Base-by-base conservation (phyloP, 2,113 vertebrate species). In the Numenius arquata region DNA sequence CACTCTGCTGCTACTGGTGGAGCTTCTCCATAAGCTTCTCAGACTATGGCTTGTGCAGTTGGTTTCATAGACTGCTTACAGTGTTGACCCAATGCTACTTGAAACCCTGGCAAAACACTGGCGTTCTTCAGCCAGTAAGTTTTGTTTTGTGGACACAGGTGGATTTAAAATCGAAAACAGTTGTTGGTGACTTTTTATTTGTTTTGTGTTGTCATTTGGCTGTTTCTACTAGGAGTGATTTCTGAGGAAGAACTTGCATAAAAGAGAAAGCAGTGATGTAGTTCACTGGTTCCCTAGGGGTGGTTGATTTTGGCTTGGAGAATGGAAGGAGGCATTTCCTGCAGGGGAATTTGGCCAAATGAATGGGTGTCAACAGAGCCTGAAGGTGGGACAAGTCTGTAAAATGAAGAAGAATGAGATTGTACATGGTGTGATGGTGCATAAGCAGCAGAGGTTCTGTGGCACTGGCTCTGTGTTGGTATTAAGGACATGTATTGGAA, bases 1-100 rank as follows among this genome's bases (percentile, higher is more conserved):
- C 47, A 45, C 0, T 0, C 2, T 1, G 2, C 29, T 70, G 61
- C 50, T 77, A 0, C 26, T 76, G n/a, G 15, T 48, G 29, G 32
- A 70, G n/a, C 32, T 73, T 77, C 66, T 77, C 68, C 4, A 1
- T 40, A 40, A 52, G 21, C 21, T 80, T 84, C 45, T 29, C 63
- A 50, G 29, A 8, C 36, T 59, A 9, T 20, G 30, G n/a, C 59
- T 81, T 59, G 76, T 71, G 56, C 38, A 19, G 22, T 29, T 65
- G 83, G 30, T 76, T 86, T 68, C 48, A 7, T 9, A 11, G 40
- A 19, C 23, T 67, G 0, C 68, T 68, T 45, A 0, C 1, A 10
- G 22, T 45, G 63, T 47, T 86, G 45, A 56, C 67, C 50, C 29
- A 7, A 34, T 47, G 41, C 43, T 53, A 2, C 50, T 29, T 56